Conservation (phyloP, 1,140 invertebrate genomes). For the Oncopodura yosiiana region DNA sequence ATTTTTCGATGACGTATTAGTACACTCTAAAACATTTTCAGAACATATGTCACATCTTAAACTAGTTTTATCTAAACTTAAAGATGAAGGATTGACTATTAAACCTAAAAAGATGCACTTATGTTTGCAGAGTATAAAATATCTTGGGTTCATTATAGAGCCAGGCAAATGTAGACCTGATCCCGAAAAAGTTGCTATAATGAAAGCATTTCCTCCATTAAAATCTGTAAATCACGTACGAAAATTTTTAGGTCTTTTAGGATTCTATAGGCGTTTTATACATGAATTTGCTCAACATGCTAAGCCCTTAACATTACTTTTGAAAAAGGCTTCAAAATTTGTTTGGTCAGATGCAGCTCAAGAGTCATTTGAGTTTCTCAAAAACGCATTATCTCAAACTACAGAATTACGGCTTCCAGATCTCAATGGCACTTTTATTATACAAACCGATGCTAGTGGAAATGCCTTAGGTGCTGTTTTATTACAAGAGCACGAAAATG, state of each 20-base stretch:
- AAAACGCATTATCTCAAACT: conserved; percentile 32
- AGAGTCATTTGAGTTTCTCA: conserved; percentile 35
- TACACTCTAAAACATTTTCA: conserved; percentile 9
- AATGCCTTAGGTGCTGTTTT: conserved; percentile 36
- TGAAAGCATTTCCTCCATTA: conserved; percentile 30
- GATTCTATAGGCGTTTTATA: conserved; percentile 41
- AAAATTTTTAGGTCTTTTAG: conserved; percentile 36
- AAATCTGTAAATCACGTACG: conserved; percentile 34
- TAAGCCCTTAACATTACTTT: conserved; percentile 34
- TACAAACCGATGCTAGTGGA: conserved; percentile 36
- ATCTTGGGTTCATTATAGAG: conserved; percentile 18
- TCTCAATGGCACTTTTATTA: conserved; percentile 33
- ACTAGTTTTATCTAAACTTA: conserved; percentile 4
- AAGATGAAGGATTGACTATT: conserved; percentile 16
- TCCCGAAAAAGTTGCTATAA: conserved; percentile 25
- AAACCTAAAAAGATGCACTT: conserved; percentile 25
- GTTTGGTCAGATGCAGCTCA: conserved; percentile 31
- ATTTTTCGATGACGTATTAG: conserved; percentile 29
- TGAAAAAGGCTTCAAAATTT: conserved; percentile 35
- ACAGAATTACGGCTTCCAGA: conserved; percentile 35
- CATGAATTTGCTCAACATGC: conserved; percentile 36
- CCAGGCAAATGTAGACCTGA: neutral
- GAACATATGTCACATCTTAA: conserved; percentile 18
- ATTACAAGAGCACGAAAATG: conserved; percentile 31
- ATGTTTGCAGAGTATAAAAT: conserved; percentile 5